These are phyloP conservation scores for Styela plicata DNA, from an alignment of 23 tunicate genomes.

Conservation along the genomic window DNA sequence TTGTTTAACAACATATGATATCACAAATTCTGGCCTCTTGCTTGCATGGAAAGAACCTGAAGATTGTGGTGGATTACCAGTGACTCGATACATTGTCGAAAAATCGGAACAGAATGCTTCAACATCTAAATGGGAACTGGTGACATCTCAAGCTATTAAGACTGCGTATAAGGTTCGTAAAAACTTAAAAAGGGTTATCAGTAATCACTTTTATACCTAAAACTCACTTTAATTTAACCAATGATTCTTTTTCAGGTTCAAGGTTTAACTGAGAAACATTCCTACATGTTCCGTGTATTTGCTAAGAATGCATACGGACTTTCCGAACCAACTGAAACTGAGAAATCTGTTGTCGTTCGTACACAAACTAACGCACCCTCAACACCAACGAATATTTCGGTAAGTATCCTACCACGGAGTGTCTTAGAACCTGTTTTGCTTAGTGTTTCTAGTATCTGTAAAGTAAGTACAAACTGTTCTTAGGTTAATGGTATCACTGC, in stretches of 20 bases:
- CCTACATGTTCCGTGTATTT: constrained; percentile 76
- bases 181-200: too few relatives aligned
- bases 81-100: constrained; percentile 69
- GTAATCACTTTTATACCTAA: not conserved
- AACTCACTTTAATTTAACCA: not conserved
- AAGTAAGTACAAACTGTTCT: too few relatives aligned
- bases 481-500: constrained; percentile 49
- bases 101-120: constrained; percentile 60
- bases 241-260: constrained; percentile 24
- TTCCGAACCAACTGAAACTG: constrained; percentile 53
- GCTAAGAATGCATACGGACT: constrained; percentile 73
- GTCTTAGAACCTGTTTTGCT: too few relatives aligned
- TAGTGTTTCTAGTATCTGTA: too few relatives aligned
- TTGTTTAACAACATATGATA: constrained; percentile 22
- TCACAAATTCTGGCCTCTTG: constrained; percentile 45
- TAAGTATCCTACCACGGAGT: too few relatives aligned
- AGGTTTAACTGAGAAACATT: constrained; percentile 51
- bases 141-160: constrained; percentile 50
- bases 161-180: constrained; percentile 35
- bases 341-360: constrained; percentile 60
- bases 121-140: constrained; percentile 49
- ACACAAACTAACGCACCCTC: constrained; percentile 55
- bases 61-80: constrained; percentile 87
- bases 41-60: constrained; percentile 68
- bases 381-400: constrained; percentile 57